phyloP scores from a whole-genome alignment of 2,888 invertebrate genomes.

The Latrodectus hesperus region DNA sequence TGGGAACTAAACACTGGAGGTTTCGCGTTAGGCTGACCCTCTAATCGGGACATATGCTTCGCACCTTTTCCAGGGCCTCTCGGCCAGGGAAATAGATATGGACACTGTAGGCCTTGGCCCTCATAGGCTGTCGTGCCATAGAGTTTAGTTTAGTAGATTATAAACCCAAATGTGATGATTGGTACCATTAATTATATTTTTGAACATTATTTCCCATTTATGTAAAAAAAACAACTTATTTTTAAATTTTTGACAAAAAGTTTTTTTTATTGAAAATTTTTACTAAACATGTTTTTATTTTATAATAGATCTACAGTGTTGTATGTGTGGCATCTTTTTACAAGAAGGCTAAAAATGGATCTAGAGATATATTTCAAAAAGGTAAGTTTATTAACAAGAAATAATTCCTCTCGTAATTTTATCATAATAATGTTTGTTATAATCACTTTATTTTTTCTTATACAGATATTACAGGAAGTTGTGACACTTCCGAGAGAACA shows the following conservation, averaged over 20 bases:
- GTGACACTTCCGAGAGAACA: constrained; percentile 59
- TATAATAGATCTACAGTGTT: constrained; percentile 69
- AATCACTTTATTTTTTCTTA: not conserved
- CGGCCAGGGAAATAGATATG: no score
- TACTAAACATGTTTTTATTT: not conserved
- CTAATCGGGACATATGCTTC: no score
- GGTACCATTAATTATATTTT: not conserved
- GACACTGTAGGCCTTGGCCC: no score
- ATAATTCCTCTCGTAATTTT: not conserved
- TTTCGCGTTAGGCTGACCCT: no score
- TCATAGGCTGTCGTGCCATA: no score
- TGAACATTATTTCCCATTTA: not conserved
- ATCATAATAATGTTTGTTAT: not conserved
- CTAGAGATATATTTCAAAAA: constrained; percentile 66
- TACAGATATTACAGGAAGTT: constrained; percentile 56
- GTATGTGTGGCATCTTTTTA: constrained; percentile 71
- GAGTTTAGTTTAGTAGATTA: not conserved
- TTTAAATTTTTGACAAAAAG: no score
- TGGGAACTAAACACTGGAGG: no score
- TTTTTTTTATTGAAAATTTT: not conserved
- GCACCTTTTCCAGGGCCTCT: no score
- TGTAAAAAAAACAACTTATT: not conserved
- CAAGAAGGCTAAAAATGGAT: constrained; percentile 68
- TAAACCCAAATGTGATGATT: not conserved
- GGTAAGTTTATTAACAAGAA: constrained; percentile 18